phyloP scores from a whole-genome alignment of 2,113 vertebrate genomes.

The Gadus chalcogrammus region DNA sequence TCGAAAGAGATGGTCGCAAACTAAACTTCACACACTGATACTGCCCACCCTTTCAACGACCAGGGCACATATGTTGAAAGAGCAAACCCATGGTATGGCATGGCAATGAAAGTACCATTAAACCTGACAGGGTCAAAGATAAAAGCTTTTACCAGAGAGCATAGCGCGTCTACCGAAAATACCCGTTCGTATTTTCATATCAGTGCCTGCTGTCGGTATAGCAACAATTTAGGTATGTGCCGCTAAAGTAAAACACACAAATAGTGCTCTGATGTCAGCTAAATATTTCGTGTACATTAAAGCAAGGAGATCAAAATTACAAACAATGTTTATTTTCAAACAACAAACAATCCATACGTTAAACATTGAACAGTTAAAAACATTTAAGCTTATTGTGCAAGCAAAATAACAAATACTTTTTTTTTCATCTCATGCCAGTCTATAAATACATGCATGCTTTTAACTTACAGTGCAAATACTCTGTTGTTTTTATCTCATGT shows the following conservation, averaged over 20 bases:
- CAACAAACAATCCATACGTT: neutral
- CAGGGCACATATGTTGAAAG: slow-evolving; percentile 3
- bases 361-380: neutral
- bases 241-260: neutral
- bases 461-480: no score
- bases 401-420: no score
- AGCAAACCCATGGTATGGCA: neutral
- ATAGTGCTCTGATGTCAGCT: neutral
- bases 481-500: no score
- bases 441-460: no score
- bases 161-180: slow-evolving; percentile 2
- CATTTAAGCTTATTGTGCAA: neutral
- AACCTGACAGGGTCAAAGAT: slow-evolving; percentile 10
- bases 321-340: neutral
- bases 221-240: neutral
- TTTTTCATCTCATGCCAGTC: no score
- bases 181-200: neutral
- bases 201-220: neutral
- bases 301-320: neutral
- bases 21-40: neutral
- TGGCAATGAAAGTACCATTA: neutral
- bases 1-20: slow-evolving; percentile 2
- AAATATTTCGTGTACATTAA: neutral
- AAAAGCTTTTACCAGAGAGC: slow-evolving; percentile 19
- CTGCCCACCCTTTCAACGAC: neutral